phyloP scores from a whole-genome alignment of 2,888 invertebrate genomes.

The Branchipolynoe longqiensis region DNA sequence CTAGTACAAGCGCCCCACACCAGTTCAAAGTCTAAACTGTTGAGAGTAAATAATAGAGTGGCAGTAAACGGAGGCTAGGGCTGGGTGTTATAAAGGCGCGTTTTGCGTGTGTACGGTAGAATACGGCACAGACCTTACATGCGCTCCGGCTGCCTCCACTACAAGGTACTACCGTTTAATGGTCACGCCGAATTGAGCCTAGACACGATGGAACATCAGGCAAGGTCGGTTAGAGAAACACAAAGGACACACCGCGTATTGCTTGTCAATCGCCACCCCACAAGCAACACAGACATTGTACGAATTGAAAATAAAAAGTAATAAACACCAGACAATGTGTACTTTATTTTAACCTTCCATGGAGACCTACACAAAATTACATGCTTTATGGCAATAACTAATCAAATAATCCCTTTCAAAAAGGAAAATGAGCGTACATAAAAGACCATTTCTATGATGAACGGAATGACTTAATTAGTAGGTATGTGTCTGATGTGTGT shows the following conservation, averaged over 20 bases:
- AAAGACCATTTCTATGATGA: not conserved
- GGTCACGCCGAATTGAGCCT: slow-evolving; percentile 54
- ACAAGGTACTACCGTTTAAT: slow-evolving; percentile 34
- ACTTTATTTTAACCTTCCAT: too few relatives aligned
- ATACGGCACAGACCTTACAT: slow-evolving; percentile 17
- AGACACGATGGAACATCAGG: slow-evolving; percentile 48
- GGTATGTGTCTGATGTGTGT: too few relatives aligned
- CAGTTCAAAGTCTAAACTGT: too few relatives aligned
- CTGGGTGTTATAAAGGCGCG: not conserved
- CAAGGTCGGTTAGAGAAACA: slow-evolving; percentile 25
- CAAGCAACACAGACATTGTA: not conserved
- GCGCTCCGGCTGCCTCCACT: not conserved
- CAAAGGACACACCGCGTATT: not conserved
- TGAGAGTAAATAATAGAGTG: not conserved
- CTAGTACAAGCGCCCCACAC: too few relatives aligned
- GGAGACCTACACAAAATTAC: too few relatives aligned
- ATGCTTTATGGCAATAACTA: too few relatives aligned
- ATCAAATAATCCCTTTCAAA: too few relatives aligned
- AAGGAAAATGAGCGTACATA: too few relatives aligned
- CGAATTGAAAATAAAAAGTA: too few relatives aligned
- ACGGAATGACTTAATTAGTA: not conserved
- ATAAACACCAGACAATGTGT: too few relatives aligned
- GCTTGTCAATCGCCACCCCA: not conserved
- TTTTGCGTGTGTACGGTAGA: slow-evolving; percentile 21
- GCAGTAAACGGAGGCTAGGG: not conserved